Evolutionary conservation across 2,797 vertebrate species (phyloP).

Genomic region (Mastacembelus armatus): DNA sequence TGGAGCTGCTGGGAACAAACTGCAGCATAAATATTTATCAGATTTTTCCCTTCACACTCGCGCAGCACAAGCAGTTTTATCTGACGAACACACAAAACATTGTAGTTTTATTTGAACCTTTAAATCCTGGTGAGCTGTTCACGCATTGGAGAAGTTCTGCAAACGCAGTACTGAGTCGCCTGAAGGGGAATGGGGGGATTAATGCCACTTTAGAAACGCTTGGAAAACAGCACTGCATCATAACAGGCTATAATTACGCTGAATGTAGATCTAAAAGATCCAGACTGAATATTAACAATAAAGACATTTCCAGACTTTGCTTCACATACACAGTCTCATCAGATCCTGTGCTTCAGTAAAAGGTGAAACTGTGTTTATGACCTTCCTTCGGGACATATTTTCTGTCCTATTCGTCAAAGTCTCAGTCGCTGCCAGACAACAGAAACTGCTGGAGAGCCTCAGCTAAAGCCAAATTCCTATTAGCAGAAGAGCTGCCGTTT

Average conservation of each 20-base stretch:
- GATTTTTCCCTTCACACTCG: background rate
- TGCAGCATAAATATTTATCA: background rate
- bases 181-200: no score
- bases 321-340: conserved; percentile 10
- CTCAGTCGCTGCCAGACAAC: conserved; percentile 24
- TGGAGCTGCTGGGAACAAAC: background rate
- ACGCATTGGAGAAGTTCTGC: no score
- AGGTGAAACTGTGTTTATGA: conserved; percentile 33
- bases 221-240: background rate
- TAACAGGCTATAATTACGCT: background rate
- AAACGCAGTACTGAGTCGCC: no score
- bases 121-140: background rate
- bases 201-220: background rate
- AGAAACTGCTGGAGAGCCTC: conserved; percentile 42
- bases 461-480: conserved; percentile 29
- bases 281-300: background rate
- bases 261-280: no score
- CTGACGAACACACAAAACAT: background rate
- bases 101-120: background rate
- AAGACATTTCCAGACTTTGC: background rate
- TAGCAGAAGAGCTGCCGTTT: conserved; percentile 52
- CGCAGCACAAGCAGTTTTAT: background rate
- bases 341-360: conserved; percentile 4
- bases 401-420: conserved; percentile 31
- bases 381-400: conserved; percentile 37